Percentiles rank a stretch among this genome's conserved stretches.
These are phyloP conservation scores for Xestia xanthographa DNA, from an alignment of 2,888 invertebrate species.

Conservation along the genomic window DNA sequence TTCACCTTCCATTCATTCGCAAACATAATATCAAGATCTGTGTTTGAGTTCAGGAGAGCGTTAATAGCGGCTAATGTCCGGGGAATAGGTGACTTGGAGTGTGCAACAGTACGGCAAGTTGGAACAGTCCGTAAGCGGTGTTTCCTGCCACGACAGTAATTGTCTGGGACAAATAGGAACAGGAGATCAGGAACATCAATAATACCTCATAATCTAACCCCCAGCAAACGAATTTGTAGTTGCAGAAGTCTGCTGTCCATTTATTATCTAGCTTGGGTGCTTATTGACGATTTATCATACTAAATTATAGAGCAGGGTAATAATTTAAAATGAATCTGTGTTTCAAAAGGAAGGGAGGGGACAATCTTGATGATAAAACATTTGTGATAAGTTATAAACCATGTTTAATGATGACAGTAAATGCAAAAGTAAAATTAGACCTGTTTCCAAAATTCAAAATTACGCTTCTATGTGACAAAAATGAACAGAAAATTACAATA, in stretches of 20 bases:
- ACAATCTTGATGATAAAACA: not conserved
- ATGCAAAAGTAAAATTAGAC: not conserved
- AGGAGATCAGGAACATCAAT: too few relatives aligned
- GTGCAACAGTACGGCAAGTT: too few relatives aligned
- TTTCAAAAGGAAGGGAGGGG: too few relatives aligned
- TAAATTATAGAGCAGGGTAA: not conserved
- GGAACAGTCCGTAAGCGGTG: too few relatives aligned
- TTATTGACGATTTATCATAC: not conserved
- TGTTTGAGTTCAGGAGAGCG: too few relatives aligned
- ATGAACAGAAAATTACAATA: slow-evolving; percentile 5
- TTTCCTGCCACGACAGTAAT: too few relatives aligned
- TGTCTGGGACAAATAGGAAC: too few relatives aligned
- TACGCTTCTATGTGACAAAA: not conserved
- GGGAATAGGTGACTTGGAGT: too few relatives aligned
- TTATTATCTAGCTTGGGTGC: not conserved
- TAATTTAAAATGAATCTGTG: not conserved
- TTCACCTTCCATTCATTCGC: too few relatives aligned
- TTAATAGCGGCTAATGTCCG: too few relatives aligned
- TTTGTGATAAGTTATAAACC: not conserved
- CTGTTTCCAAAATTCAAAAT: not conserved
- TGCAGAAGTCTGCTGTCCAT: not conserved
- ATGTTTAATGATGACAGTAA: not conserved
- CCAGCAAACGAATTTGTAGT: not conserved
- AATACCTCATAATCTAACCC: not conserved
- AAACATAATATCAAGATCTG: too few relatives aligned